Evolutionary conservation across 2,113 vertebrate species (phyloP).

Genomic region (Symphodus melops): DNA sequence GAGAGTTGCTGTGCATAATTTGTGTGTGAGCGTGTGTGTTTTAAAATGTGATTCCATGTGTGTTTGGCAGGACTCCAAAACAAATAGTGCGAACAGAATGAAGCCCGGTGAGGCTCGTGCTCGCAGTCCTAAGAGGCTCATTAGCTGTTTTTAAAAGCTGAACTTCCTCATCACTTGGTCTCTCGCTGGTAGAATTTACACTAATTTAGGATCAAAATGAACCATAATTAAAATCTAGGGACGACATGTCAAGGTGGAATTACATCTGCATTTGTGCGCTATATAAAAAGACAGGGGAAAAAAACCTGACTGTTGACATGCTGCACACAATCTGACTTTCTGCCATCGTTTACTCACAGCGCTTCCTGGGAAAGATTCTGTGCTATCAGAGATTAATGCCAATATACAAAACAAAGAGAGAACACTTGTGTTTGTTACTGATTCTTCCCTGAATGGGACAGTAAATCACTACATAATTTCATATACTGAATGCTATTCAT

Average conservation of each 20-base stretch:
- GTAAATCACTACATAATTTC: too few species aligned
- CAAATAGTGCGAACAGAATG: not conserved
- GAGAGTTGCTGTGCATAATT: not conserved
- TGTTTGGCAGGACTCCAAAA: slow-evolving; percentile 5
- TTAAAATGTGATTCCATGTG: not conserved
- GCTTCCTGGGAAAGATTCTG: not conserved
- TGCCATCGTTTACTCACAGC: not conserved
- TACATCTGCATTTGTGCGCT: too few species aligned
- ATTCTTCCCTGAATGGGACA: too few species aligned
- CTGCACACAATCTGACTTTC: not conserved
- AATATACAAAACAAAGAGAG: not conserved
- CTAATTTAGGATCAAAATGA: not conserved
- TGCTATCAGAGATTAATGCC: not conserved
- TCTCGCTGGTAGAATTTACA: not conserved
- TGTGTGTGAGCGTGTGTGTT: not conserved
- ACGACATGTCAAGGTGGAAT: not conserved
- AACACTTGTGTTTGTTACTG: too few species aligned
- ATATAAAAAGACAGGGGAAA: too few species aligned
- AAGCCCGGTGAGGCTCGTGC: not conserved
- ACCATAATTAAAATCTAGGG: not conserved
- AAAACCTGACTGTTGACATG: too few species aligned
- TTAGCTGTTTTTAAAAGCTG: slow-evolving; percentile 3
- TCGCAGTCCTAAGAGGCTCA: not conserved
- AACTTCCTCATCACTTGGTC: not conserved
- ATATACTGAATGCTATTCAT: too few species aligned